Evolutionary conservation across 2,888 invertebrate species (phyloP), one percentile per base, ranked within the genome.

Genomic region (Cantharis flavilabris): DNA sequence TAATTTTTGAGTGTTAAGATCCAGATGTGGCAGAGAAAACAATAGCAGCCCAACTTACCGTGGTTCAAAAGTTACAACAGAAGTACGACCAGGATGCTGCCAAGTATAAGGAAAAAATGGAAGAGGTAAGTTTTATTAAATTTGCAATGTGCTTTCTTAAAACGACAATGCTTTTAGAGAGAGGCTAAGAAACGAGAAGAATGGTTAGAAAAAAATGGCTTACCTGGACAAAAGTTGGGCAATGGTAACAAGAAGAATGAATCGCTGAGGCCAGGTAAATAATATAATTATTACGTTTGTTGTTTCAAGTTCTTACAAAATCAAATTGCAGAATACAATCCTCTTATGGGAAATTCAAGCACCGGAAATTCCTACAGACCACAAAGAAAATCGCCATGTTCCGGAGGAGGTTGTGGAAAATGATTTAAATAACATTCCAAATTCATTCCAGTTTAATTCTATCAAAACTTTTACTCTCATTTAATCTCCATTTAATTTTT

Each of bases 61-160:
- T 87, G 1, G 84, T 88, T 71, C 84, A 86, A 79, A 87, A 84
- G 75, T 86, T 90, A 85, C 90, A 90, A 81, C 87, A 89, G 80
- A 85, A 88, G 69, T 89, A 89, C 79, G 81, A 86, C 10, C 78
- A 78, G 73, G 86, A 85, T 79, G 85, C 86, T 62, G 86, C 86
- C 79, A 81, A 84, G 73, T 85, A 86, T 77, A 79, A 86, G 79
- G 81, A 84, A 76, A 87, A 87, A 82, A 82, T 86, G 77, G 85
- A 89, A 84, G 86, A 87, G 85, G 89, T 89, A 80, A 70, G 7
- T 49, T 9, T 49, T 2, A 49, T 13, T 76, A 63, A 75, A 73
- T 69, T 26, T 28, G 23, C 62, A 23, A 65, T 26, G 13, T 69
- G 64, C 62, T 78, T 69, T 73, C 2, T 14, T 72, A 70, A 63